Evolutionary conservation across 2,888 invertebrate species (phyloP).

Genomic region (Dorcus hopei): DNA sequence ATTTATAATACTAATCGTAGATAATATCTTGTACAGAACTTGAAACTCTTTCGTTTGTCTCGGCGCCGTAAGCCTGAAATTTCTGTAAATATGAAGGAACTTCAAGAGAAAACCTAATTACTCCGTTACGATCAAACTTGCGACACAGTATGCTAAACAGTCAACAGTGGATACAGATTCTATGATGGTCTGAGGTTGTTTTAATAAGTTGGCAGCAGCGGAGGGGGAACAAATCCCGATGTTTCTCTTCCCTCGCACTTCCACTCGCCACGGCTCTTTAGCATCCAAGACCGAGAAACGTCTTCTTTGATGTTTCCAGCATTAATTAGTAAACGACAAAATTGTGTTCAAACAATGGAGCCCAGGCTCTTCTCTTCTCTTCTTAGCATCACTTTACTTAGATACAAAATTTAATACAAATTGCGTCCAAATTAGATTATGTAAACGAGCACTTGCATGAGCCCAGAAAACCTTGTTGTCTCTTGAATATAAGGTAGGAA

Average conservation of each 20-base stretch:
- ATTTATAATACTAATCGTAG: too few relatives aligned
- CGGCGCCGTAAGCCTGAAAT: too few relatives aligned
- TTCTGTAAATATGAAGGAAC: constrained; percentile 13
- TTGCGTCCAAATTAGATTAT: constrained; percentile 5
- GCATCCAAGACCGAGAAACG: constrained; percentile 54
- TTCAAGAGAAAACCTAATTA: constrained; percentile 27
- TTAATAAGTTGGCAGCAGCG: constrained; percentile 29
- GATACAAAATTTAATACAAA: constrained; percentile 17
- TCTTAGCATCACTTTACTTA: constrained; percentile 25
- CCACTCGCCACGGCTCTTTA: constrained; percentile 44
- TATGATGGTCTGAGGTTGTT: constrained; percentile 30
- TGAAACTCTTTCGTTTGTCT: too few relatives aligned
- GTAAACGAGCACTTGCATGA: not conserved
- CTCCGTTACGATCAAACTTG: constrained; percentile 19
- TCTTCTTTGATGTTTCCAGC: constrained; percentile 56
- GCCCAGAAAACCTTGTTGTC: too few relatives aligned
- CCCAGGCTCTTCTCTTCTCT: constrained; percentile 26
- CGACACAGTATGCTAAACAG: constrained; percentile 28
- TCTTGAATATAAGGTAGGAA: too few relatives aligned
- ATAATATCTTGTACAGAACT: too few relatives aligned
- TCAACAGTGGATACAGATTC: constrained; percentile 22
- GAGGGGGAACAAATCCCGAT: constrained; percentile 24
- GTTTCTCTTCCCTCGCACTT: constrained; percentile 3
- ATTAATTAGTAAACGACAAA: constrained; percentile 62
- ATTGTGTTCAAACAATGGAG: constrained; percentile 60